Evolutionary conservation across 2,888 invertebrate genomes (phyloP), one percentile per base, ranked within the genome.

Genomic region (Caenorhabditis becei): DNA sequence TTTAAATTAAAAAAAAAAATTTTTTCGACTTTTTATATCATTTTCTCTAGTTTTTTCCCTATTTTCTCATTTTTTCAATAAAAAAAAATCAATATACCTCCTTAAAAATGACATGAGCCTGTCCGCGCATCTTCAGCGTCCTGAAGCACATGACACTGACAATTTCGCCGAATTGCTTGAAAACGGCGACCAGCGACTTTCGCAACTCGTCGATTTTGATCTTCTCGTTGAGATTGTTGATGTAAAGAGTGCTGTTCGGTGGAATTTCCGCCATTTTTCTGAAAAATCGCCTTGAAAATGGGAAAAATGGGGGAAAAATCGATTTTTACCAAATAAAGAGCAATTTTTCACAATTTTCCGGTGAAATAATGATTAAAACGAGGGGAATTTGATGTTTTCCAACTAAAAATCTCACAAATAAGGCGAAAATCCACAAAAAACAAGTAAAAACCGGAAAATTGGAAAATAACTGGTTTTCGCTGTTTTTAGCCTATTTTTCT

Each of bases 131-230:
- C 93, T 97, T 97, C 59, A 98, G 92, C 5, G 97, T 96, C 93
- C 97, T 97, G 91, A 97, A 91, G 0, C 97, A 97, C 26, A 98
- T 96, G 89, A 99, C 98, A 91, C 98, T 97, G 88, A 98, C 92
- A 88, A 99, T 98, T 93, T 96, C 96, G 0, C 99, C 99, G 93
- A 99, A 99, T 92, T 99, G 98, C 37, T 97, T 97, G 92, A 99
- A 99, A 89, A 99, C 97, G 3, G 98, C 98, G 92, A 98, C 97
- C 0, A 99, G 93, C 0, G 97, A 97, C 91, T 98, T 97, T 91
- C 97, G 98, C 59, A 99, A 92, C 91, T 99, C 99, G 94, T 75
- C 65, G 26, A 67, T 75, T 56, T 77, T 77, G 28, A 79, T 69
- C 53, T 97, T 98, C 91, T 99, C 99, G 93, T 99, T 99, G 20